Evolutionary conservation across 1,140 invertebrate genomes (phyloP).

Genomic region (Temnothorax nylanderi): DNA sequence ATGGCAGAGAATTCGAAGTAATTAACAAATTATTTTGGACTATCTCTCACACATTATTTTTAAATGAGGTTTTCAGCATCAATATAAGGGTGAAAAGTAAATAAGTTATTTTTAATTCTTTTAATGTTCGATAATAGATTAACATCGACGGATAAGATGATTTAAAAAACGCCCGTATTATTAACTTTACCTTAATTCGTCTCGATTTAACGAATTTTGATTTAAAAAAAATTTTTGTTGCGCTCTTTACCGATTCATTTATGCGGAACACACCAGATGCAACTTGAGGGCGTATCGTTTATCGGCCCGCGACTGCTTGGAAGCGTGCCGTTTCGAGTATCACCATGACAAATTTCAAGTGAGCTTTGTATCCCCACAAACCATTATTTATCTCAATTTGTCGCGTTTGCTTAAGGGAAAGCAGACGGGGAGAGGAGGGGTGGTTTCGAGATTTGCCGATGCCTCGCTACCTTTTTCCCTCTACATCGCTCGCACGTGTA

Average conservation of each 20-base stretch:
- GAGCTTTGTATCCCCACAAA: slow-evolving; percentile 68
- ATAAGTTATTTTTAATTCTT: neutral
- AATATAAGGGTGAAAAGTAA: neutral
- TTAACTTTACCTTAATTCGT: neutral
- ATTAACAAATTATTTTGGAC: neutral
- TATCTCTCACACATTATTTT: neutral
- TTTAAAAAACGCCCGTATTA: neutral
- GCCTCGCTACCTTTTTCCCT: neutral
- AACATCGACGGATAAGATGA: neutral
- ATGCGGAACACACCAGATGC: slow-evolving; percentile 56
- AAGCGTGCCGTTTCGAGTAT: slow-evolving; percentile 74
- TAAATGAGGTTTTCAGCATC: neutral
- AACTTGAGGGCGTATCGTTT: slow-evolving; percentile 57
- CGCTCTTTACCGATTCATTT: neutral
- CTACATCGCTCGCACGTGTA: neutral
- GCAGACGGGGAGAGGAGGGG: neutral
- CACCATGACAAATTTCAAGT: slow-evolving; percentile 72
- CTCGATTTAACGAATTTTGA: neutral
- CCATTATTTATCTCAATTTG: slow-evolving; percentile 79
- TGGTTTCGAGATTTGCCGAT: neutral
- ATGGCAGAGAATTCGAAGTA: neutral
- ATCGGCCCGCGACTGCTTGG: slow-evolving; percentile 52
- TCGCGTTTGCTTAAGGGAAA: slow-evolving; percentile 62
- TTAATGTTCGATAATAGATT: neutral
- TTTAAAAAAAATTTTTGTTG: neutral